Base-by-base conservation (phyloP, 2,888 invertebrate species). In the Idaea aversata region DNA sequence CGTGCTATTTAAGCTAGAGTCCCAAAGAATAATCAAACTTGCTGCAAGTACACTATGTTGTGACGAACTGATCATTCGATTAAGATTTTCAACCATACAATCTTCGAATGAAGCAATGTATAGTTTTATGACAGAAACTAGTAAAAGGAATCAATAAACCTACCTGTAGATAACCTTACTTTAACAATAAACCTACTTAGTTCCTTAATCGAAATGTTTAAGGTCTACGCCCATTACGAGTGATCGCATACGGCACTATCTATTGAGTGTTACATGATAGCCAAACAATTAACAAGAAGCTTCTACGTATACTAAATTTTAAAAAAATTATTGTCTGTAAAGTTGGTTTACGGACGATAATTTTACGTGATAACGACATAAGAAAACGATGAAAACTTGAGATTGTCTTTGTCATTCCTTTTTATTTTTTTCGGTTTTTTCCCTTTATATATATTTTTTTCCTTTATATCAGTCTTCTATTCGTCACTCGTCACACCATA, bases 91-190 rank as follows among this genome's bases (percentile, higher is more conserved):
- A 47, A 47, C 13, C 47, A 47, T 47, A 47, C 47, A 47, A 47
- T 47, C 47, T 47, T 25, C 25, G 25, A 25, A 25, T 36, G 10
- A 36, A 36, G 5, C 36, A 7, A 36, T 36, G 0, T 47, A 47
- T 47, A 47, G 47, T 5, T 47, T 47, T 47, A 15, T 61, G 63
- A 58, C n/a, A 59, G n/a, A 63, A 63, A 63, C 35, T 34, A 47
- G 47, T 47, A 47, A 47, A 47, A 10, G 47, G 5, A 47, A 47
- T 47, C 47, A 13, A 47, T 47, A 47, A 47, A 47, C 47, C 47
- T 13, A 47, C 47, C 47, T 47, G 47, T 47, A 25, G 25, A 25
- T 25, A 47, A 47, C 47, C 47, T 47, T 47, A 47, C 6, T 10
- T 47, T 47, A 13, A 4, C 47, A 47, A 47, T 47, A 47, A 47